phyloP scores from a whole-genome alignment of 2,888 invertebrate genomes.

The Archips crataeganus region DNA sequence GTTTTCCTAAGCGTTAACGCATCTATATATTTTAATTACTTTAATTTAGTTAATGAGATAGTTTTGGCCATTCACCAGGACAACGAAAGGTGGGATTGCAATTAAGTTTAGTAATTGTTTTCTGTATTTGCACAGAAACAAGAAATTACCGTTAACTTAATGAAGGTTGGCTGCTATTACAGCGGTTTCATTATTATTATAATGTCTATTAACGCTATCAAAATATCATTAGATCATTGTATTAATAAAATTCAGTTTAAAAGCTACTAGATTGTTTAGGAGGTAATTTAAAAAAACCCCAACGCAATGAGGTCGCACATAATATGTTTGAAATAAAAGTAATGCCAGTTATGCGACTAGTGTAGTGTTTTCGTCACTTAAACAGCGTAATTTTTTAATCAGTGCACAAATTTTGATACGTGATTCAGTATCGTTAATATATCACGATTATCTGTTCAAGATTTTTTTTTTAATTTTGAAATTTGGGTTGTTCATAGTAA shows the following conservation, averaged over 20 bases:
- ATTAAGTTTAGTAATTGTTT: constrained; percentile 34
- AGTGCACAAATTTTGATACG: too few species aligned
- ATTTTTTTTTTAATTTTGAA: too few species aligned
- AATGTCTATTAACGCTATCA: neutral
- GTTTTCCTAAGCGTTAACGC: neutral
- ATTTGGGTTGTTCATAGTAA: too few species aligned
- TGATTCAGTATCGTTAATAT: too few species aligned
- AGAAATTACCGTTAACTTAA: constrained; percentile 8
- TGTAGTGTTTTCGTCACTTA: too few species aligned
- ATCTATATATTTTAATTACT: constrained; percentile 16
- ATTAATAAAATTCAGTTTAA: neutral
- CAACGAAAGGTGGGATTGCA: constrained; percentile 18
- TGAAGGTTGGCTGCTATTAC: constrained; percentile 6
- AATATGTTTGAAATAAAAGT: too few species aligned
- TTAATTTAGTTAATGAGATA: constrained; percentile 24
- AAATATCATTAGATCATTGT: neutral
- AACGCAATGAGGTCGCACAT: too few species aligned
- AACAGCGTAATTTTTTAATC: too few species aligned
- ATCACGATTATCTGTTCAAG: too few species aligned
- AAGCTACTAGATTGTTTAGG: too few species aligned
- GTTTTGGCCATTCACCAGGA: constrained; percentile 11
- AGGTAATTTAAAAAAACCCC: too few species aligned
- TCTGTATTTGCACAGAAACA: constrained; percentile 32
- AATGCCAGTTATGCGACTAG: too few species aligned
- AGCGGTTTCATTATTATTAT: neutral